Conservation (phyloP, 2,888 invertebrate genomes). For the Keiferia lycopersicella region DNA sequence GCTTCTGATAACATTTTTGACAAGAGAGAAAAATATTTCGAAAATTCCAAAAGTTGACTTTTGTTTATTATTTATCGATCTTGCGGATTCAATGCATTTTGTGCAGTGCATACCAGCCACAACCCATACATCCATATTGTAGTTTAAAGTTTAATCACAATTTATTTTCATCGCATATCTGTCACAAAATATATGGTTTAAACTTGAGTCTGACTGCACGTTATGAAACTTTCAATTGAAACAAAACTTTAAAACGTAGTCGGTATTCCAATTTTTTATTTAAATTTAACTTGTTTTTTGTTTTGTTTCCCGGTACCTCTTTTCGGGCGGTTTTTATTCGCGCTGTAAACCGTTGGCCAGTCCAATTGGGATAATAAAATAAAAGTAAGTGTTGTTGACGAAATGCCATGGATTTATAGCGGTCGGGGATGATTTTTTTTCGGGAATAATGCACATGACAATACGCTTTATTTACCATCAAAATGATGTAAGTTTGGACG, state of each 20-base stretch:
- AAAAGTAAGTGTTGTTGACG: slow-evolving; percentile 17
- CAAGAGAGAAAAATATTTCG: too few species aligned
- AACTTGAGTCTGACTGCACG: too few species aligned
- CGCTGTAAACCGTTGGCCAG: slow-evolving; percentile 27
- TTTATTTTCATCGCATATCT: too few species aligned
- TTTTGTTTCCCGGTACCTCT: slow-evolving; percentile 29
- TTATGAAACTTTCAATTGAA: neutral
- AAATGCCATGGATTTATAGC: slow-evolving; percentile 3
- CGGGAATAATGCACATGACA: neutral
- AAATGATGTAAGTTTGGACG: neutral
- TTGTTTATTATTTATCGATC: too few species aligned
- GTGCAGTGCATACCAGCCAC: too few species aligned
- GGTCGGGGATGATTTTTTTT: neutral
- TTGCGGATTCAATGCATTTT: too few species aligned
- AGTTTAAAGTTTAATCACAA: too few species aligned
- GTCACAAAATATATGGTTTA: too few species aligned
- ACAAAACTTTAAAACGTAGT: neutral
- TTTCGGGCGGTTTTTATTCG: slow-evolving; percentile 31
- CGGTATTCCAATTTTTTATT: slow-evolving; percentile 31
- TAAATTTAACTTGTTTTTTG: slow-evolving; percentile 29
- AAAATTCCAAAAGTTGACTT: too few species aligned
- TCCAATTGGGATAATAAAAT: slow-evolving; percentile 23
- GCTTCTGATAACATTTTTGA: too few species aligned
- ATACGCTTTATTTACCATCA: neutral
- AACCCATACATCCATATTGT: too few species aligned